Percentiles rank a stretch among this genome's conserved stretches.
Conservation (phyloP, 2,113 vertebrate species). For the Penelope pileata region DNA sequence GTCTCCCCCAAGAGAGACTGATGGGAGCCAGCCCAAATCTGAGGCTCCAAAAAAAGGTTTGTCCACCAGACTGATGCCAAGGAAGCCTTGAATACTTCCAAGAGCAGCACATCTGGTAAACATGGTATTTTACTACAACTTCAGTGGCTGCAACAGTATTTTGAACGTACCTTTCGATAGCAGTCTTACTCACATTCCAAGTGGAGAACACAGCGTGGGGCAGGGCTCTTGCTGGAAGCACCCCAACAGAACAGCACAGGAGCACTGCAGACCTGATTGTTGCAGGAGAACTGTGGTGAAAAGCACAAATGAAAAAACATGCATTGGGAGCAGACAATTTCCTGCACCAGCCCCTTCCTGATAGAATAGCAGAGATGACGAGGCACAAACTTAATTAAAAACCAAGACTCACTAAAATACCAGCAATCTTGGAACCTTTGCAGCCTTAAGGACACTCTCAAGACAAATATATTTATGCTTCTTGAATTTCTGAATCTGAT, state of each 20-base stretch:
- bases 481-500: not conserved
- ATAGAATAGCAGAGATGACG: not conserved
- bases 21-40: not conserved
- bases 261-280: not conserved
- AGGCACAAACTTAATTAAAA: not conserved
- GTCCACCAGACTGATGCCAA: not conserved
- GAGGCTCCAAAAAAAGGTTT: not conserved
- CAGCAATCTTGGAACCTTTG: not conserved
- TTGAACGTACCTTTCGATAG: not conserved
- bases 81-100: not conserved
- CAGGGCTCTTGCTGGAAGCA: not conserved
- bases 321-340: not conserved
- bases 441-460: not conserved
- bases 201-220: not conserved
- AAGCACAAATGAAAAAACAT: not conserved
- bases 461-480: not conserved
- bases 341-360: not conserved
- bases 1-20: not conserved
- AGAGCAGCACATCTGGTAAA: not conserved
- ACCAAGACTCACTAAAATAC: not conserved
- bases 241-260: not conserved
- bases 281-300: not conserved
- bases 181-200: not conserved
- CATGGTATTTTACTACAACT: not conserved
- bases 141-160: not conserved